Base-by-base conservation (phyloP, 2,888 invertebrate species). In the Ichneumon xanthorius region DNA sequence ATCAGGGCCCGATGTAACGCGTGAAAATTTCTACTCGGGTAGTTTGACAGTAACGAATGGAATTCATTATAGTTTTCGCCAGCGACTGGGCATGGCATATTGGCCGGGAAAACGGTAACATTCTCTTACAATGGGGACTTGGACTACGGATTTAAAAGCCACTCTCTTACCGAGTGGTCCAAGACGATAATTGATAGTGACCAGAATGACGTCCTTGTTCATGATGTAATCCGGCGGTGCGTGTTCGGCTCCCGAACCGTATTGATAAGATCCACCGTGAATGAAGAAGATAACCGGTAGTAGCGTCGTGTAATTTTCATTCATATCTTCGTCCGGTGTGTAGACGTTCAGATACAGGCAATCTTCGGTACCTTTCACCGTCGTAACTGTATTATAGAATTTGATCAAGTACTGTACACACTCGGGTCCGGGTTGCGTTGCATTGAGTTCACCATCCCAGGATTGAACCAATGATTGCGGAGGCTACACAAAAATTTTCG, bases 171-270 rank as follows among this genome's bases (percentile, higher is more conserved):
- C 97, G 76, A 97, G 89, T 0, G 96, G 96, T n/a, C 97, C 96
- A 16, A 97, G 89, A 61, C 97, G 94, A 89, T 96, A 97, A 92
- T 96, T 96, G 0, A 97, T 88, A n/a, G 95, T 96, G 0, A 96
- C 96, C 0, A 95, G 94, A 0, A 97, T 95, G 14, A 96, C 94
- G 85, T 96, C 95, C 71, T 94, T 92, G 70, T 96, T 95, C 95
- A 97, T 95, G 0, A 97, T 87, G 83, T 95, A 94, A 1, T 94
- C 90, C 0, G 96, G 95, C 26, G 11, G 30, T 11, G 3, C 90
- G 0, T 95, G 95, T 0, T 96, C 19, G 2, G n/a, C 16, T 14
- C 84, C 80, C 22, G 67, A 73, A 16, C 72, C 83, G n/a, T 48
- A 77, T 96, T 96, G 96, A 92, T 72, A 87, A 48, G 80, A 70